phyloP scores from a whole-genome alignment of 1,140 invertebrate species.

The Riptortus pedestris region DNA sequence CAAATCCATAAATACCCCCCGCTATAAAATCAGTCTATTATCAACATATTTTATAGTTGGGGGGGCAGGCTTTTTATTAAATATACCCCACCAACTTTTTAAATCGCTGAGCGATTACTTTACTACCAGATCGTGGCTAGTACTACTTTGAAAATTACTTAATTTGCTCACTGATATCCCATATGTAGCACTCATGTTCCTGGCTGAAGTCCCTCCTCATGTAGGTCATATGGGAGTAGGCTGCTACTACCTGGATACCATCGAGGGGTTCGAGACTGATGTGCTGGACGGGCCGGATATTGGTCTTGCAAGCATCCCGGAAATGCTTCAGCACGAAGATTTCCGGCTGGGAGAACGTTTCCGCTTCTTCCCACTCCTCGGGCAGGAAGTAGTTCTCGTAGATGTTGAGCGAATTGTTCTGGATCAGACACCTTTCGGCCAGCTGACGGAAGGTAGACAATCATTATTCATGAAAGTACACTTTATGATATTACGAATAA shows the following conservation, averaged over 20 bases:
- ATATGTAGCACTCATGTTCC: neutral
- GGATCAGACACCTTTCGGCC: neutral
- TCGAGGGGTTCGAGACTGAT: neutral
- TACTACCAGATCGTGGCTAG: too few relatives aligned
- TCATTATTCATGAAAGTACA: too few relatives aligned
- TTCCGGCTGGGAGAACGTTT: neutral
- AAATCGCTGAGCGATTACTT: too few relatives aligned
- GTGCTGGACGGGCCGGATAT: neutral
- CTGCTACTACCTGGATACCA: neutral
- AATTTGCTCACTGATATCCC: slow-evolving; percentile 2
- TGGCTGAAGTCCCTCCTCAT: neutral
- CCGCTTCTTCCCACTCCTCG: neutral
- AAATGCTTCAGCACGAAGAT: neutral
- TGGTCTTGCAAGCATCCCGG: neutral
- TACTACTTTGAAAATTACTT: too few relatives aligned
- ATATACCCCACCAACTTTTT: too few relatives aligned
- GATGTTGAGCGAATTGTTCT: neutral
- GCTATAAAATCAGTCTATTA: too few relatives aligned
- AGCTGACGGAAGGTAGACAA: too few relatives aligned
- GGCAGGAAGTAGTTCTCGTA: neutral
- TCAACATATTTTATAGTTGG: too few relatives aligned
- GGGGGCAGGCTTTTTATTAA: too few relatives aligned
- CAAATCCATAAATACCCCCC: too few relatives aligned
- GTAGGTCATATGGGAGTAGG: neutral
- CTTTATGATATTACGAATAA: too few relatives aligned